Evolutionary conservation across 2,113 vertebrate genomes (phyloP).

Genomic region (Dromiciops gliroides): DNA sequence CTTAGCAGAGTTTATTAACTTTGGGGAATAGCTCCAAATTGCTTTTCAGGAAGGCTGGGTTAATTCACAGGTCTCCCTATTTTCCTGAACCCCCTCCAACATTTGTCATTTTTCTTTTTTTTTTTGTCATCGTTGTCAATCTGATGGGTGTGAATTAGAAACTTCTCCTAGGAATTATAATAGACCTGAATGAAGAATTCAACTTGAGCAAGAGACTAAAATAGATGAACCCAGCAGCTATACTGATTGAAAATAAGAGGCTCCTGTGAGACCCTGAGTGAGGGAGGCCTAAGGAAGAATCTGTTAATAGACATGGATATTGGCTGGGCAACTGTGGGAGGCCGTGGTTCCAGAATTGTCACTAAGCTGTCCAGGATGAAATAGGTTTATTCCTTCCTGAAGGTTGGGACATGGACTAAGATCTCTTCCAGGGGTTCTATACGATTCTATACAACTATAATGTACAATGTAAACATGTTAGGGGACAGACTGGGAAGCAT

Average conservation of each 20-base stretch:
- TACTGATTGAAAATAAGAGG: background rate
- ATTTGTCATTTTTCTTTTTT: background rate
- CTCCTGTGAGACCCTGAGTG: background rate
- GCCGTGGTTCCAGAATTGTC: background rate
- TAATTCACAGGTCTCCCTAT: background rate
- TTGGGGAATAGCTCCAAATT: background rate
- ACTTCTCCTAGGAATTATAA: background rate
- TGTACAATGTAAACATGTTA: background rate
- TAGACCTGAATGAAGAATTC: background rate
- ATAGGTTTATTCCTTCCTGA: background rate
- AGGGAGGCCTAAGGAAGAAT: background rate
- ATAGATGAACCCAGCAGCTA: background rate
- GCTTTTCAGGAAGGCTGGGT: background rate
- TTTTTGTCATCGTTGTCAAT: background rate
- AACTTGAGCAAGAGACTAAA: background rate
- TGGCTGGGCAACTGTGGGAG: background rate
- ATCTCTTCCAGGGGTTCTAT: background rate
- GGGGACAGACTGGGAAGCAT: background rate
- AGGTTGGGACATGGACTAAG: background rate
- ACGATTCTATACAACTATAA: background rate
- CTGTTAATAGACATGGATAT: background rate
- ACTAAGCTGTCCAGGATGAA: background rate
- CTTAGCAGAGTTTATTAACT: background rate
- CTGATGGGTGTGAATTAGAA: background rate
- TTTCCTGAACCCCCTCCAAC: background rate